Evolutionary conservation across 2,797 vertebrate genomes (phyloP).

Genomic region (Spondyliosoma cantharus): DNA sequence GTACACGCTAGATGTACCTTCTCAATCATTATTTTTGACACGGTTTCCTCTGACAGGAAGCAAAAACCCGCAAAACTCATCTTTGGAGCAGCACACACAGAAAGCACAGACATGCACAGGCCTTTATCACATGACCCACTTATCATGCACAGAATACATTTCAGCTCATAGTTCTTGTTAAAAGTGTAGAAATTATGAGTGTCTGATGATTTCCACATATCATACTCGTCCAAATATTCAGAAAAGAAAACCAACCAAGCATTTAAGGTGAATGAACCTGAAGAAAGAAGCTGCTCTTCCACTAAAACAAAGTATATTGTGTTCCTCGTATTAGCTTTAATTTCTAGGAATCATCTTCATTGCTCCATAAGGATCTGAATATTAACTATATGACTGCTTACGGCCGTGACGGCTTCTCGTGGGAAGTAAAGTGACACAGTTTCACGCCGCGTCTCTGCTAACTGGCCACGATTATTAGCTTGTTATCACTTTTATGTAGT

Average conservation of each 20-base stretch:
- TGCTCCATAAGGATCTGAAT: too few species aligned
- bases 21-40: slow-evolving; percentile 17
- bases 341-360: too few species aligned
- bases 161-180: background rate
- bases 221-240: background rate
- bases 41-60: slow-evolving; percentile 64
- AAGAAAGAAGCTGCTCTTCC: too few species aligned
- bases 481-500: too few species aligned
- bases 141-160: background rate
- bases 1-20: background rate
- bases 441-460: background rate
- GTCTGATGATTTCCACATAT: background rate
- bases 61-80: slow-evolving; percentile 24
- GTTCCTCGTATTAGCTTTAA: too few species aligned
- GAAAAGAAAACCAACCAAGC: background rate
- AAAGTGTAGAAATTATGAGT: too few species aligned
- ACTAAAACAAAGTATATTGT: too few species aligned
- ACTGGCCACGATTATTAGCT: background rate
- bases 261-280: too few species aligned
- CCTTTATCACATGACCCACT: background rate
- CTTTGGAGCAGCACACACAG: background rate
- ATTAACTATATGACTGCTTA: too few species aligned
- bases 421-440: too few species aligned
- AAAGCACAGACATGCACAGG: background rate
- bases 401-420: too few species aligned